Base-by-base conservation (phyloP, 2,888 invertebrate genomes). In the Lordiphosa andalusiaca region DNA sequence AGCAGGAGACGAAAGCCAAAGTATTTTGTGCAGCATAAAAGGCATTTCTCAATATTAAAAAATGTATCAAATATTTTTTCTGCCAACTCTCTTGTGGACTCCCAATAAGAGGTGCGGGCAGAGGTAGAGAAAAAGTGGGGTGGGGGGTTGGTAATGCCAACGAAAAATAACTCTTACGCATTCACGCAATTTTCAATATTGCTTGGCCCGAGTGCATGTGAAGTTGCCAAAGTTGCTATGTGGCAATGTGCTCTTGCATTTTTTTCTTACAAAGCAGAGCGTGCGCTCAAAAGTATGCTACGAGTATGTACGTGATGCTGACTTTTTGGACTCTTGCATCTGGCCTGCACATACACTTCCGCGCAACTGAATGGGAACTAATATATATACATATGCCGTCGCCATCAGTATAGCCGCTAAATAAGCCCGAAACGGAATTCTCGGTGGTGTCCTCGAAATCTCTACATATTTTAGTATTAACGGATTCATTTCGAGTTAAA, bases 151-250 rank as follows among this genome's bases (percentile, higher is more conserved):
- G 23, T 23, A 5, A 23, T 23, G 23, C 23, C 5, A 57, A 58
- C 73, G 48, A 64, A 70, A 77, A 77, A 81, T 75, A 75, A 59
- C 75, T 72, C 69, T 50, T 60, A 63, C 73, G 67, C 74, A 75
- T 65, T 23, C 23, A 75, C 78, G 74, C 83, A 82, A 78, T 73
- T 80, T 78, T 80, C 83, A 80, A 78, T 82, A 82, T 78, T 80
- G 76, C 76, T 59, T 37, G 23, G 58, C 53, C 19, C 30, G 42
- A 44, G 30, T 44, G 42, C 25, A 30, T 30, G 42, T 25, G 25
- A 4, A 25, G 7, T 13, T 25, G 25, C 25, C 25, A 25, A 25
- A 25, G 25, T 9, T 42, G 42, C 30, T 39, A 19, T 21, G 21
- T 10, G 13, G 6, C 25, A 4, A 30, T 42, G n/a, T 12, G 42